phyloP scores from a whole-genome alignment of 2,888 invertebrate genomes.

The Trypoxylon attenuatum region DNA sequence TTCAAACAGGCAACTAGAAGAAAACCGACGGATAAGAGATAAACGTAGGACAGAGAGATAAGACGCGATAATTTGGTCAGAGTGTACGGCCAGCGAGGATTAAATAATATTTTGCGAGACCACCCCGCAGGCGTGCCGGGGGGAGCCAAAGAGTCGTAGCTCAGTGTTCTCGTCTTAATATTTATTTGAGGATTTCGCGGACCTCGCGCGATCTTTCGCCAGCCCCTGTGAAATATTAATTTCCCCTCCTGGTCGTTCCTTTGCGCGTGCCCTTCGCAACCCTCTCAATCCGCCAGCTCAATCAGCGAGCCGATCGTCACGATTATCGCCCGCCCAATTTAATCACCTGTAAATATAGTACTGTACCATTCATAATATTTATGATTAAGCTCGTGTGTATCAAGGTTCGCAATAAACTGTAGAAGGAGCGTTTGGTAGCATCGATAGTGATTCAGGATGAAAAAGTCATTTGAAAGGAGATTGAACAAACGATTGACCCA shows the following conservation, averaged over 20 bases:
- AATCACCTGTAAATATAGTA: conserved; percentile 69
- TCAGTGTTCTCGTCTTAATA: conserved; percentile 43
- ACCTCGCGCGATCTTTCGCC: conserved; percentile 32
- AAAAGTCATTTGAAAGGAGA: not conserved
- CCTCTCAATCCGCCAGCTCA: conserved; percentile 7
- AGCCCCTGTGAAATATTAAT: conserved; percentile 68
- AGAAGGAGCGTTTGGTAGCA: conserved; percentile 29
- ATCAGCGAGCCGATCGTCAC: conserved; percentile 14
- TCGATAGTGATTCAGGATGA: not conserved
- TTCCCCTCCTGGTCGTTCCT: conserved; percentile 72
- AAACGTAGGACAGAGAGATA: conserved; percentile 3
- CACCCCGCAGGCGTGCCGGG: conserved; percentile 15
- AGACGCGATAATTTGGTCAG: conserved; percentile 18
- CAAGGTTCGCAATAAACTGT: conserved; percentile 69
- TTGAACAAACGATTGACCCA: not conserved
- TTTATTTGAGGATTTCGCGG: conserved; percentile 41
- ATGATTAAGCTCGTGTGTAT: conserved; percentile 65
- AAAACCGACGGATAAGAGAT: too few species aligned
- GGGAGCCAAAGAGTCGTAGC: conserved; percentile 46
- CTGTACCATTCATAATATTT: conserved; percentile 63
- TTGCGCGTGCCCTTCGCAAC: conserved; percentile 2
- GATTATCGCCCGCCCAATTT: conserved; percentile 48
- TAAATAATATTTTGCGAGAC: conserved; percentile 70
- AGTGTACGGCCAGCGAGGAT: conserved; percentile 71
- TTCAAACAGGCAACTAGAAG: too few species aligned